These are phyloP conservation scores for Hippocampus abdominalis DNA, from an alignment of 2,113 vertebrate genomes.

Conservation along the genomic window DNA sequence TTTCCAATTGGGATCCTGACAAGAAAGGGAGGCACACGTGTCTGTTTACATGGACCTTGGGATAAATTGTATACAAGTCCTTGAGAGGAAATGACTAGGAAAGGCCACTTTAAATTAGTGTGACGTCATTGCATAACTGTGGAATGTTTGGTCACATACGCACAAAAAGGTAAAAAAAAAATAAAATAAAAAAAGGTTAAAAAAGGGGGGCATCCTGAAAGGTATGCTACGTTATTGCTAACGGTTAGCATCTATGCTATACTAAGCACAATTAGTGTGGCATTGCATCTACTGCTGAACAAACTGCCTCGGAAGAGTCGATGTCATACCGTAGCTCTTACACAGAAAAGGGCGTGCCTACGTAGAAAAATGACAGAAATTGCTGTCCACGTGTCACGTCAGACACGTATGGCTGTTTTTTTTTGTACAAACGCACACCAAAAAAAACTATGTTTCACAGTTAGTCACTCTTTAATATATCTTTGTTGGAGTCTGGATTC, in stretches of 20 bases:
- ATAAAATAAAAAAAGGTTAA: too few species aligned
- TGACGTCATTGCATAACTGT: constrained; percentile 9
- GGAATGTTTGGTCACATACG: not conserved
- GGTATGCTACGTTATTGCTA: too few species aligned
- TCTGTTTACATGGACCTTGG: constrained; percentile 19
- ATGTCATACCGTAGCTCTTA: not conserved
- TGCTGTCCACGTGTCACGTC: not conserved
- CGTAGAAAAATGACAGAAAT: not conserved
- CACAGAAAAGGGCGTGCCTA: not conserved
- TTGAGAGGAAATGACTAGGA: constrained; percentile 28
- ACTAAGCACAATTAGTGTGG: not conserved
- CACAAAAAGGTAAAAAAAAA: too few species aligned
- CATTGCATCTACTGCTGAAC: not conserved
- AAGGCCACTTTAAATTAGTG: constrained; percentile 21
- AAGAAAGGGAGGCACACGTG: constrained; percentile 9
- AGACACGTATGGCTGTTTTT: not conserved
- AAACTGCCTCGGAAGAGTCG: not conserved
- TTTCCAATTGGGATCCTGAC: not conserved
- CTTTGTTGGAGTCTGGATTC: constrained; percentile 19
- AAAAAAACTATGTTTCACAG: not conserved
- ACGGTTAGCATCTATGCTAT: not conserved
- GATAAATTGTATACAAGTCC: constrained; percentile 7
- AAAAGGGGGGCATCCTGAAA: too few species aligned
- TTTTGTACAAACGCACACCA: not conserved
- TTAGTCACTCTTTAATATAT: not conserved